Conservation (phyloP, 2,888 invertebrate genomes). For the Amiota mariae region DNA sequence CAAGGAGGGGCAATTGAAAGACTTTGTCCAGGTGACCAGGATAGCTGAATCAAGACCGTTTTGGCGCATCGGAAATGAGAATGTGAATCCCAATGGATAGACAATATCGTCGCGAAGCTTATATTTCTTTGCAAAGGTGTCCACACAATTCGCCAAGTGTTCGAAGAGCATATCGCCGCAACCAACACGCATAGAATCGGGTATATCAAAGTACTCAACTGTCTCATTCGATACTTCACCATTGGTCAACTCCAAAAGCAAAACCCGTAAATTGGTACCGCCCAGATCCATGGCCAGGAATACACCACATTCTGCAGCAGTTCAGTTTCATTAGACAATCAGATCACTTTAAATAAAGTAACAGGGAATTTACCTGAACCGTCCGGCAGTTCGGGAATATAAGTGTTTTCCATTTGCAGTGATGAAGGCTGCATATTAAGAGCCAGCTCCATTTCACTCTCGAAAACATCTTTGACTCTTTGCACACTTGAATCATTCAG, state of each 20-base stretch:
- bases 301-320: constrained; percentile 77
- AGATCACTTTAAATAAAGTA: not conserved
- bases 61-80: constrained; percentile 88
- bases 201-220: constrained; percentile 79
- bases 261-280: constrained; percentile 86
- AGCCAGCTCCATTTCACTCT: constrained; percentile 79
- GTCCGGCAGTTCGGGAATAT: constrained; percentile 82
- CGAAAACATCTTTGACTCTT: constrained; percentile 77
- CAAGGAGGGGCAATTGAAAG: constrained; percentile 84
- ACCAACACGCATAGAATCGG: constrained; percentile 78
- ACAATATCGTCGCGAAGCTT: constrained; percentile 34
- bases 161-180: constrained; percentile 81
- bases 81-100: constrained; percentile 83
- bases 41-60: constrained; percentile 82
- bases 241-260: constrained; percentile 77
- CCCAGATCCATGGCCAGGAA: constrained; percentile 87
- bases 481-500: constrained; percentile 73
- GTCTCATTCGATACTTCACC: constrained; percentile 77
- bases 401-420: constrained; percentile 85
- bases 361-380: constrained; percentile 76
- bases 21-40: constrained; percentile 89
- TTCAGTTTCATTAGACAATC: not conserved
- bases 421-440: constrained; percentile 79
- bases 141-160: constrained; percentile 83
- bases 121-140: constrained; percentile 79